phyloP scores from a whole-genome alignment of 2,888 invertebrate genomes.

The Cecidostiba fungosa region DNA sequence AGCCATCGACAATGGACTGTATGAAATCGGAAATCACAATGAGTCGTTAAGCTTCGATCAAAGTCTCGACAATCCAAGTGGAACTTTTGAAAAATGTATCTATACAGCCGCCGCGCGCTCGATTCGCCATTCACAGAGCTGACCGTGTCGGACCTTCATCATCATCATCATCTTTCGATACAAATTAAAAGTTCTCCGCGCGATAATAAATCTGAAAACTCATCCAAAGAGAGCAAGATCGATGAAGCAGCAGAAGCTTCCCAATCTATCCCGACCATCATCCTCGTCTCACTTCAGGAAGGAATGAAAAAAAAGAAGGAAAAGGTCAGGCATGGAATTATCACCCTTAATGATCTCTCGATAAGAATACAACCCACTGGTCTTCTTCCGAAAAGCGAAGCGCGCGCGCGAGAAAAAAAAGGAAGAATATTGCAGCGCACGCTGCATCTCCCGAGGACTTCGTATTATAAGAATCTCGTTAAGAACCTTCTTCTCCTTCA shows the following conservation, averaged over 20 bases:
- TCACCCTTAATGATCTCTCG: constrained; percentile 62
- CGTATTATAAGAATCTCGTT: constrained; percentile 62
- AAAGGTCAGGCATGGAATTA: constrained; percentile 44
- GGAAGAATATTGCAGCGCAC: no score
- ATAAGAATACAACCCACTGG: constrained; percentile 42
- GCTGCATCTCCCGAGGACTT: constrained; percentile 1
- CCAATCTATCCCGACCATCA: constrained; percentile 41
- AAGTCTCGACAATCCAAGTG: not conserved
- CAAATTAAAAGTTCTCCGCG: constrained; percentile 31
- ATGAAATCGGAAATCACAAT: not conserved
- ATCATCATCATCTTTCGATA: not conserved
- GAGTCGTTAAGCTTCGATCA: constrained; percentile 6
- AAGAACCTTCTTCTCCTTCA: constrained; percentile 19
- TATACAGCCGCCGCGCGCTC: not conserved
- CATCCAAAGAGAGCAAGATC: constrained; percentile 52
- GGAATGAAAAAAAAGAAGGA: constrained; percentile 13
- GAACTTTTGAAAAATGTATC: not conserved
- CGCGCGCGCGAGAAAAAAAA: constrained; percentile 1
- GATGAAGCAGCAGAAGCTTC: constrained; percentile 10
- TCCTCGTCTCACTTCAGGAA: not conserved
- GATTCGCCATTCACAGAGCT: not conserved
- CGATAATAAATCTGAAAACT: constrained; percentile 50
- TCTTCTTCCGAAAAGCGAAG: not conserved
- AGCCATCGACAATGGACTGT: not conserved
- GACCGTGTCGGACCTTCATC: not conserved